Conservation (phyloP, 2,113 vertebrate genomes). For the Petromus typicus region DNA sequence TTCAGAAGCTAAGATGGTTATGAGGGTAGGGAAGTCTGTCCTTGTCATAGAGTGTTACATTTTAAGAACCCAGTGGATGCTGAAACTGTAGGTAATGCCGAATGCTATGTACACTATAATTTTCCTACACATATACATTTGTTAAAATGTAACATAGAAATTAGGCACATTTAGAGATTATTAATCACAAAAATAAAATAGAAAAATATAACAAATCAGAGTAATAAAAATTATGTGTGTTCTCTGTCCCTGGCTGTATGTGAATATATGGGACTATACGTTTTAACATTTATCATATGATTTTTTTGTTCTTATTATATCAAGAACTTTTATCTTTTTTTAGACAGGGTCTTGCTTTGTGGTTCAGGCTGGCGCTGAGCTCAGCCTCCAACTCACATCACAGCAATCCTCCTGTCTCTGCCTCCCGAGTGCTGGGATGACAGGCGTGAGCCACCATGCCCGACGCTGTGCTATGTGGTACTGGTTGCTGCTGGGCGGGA, state of each 20-base stretch:
- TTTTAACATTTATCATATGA: background rate
- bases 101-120: background rate
- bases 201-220: background rate
- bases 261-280: background rate
- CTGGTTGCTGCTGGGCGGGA: too few species aligned
- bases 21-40: background rate
- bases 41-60: too few species aligned
- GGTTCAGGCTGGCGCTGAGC: too few species aligned
- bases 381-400: too few species aligned
- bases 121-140: background rate
- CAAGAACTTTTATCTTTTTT: background rate
- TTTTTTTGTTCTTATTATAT: background rate
- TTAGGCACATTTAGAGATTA: background rate
- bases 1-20: constrained; percentile 37
- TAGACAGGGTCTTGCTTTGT: too few species aligned
- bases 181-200: background rate
- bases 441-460: too few species aligned
- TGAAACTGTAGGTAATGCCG: background rate
- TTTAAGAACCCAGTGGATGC: background rate
- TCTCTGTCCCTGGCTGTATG: background rate
- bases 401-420: too few species aligned
- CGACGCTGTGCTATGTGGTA: too few species aligned
- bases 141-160: background rate
- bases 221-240: background rate
- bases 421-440: too few species aligned